A percentile compares a stretch with the other conserved stretches of the same genome.
Evolutionary conservation across 2,113 vertebrate genomes (phyloP).

Genomic region (Indicator indicator): DNA sequence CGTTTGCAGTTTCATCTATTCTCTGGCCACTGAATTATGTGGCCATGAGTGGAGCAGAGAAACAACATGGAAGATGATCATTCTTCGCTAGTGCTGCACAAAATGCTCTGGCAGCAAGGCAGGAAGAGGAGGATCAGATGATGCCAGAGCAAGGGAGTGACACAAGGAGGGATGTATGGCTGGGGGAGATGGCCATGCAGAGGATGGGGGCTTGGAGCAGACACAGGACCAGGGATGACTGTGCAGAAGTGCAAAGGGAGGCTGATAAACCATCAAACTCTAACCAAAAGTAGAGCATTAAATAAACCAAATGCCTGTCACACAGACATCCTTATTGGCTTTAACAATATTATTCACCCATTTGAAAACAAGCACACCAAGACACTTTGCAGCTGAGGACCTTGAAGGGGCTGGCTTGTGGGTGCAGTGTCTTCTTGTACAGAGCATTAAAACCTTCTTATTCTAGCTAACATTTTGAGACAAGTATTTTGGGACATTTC

Average conservation of each 20-base stretch:
- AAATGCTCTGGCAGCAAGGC: not conserved
- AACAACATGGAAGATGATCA: not conserved
- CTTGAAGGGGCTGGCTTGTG: rapidly evolving
- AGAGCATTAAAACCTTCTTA: not conserved
- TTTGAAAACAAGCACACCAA: not conserved
- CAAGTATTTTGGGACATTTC: not conserved
- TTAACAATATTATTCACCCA: not conserved
- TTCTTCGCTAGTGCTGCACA: not conserved
- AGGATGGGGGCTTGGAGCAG: not conserved
- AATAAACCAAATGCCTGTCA: not conserved
- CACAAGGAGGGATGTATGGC: not conserved
- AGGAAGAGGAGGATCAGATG: not conserved
- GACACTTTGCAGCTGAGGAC: not conserved
- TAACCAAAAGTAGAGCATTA: not conserved
- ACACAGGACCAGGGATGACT: not conserved
- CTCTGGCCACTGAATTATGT: not conserved
- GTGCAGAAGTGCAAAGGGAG: not conserved
- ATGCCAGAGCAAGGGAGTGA: not conserved
- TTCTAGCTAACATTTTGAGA: not conserved
- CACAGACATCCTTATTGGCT: not conserved
- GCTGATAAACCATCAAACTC: not conserved
- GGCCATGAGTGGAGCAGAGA: not conserved
- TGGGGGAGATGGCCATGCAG: rapidly evolving
- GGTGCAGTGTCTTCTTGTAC: not conserved
- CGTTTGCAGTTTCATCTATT: not conserved